Evolutionary conservation across 1,140 invertebrate species (phyloP).

Genomic region (Drosophila quadrilineata): DNA sequence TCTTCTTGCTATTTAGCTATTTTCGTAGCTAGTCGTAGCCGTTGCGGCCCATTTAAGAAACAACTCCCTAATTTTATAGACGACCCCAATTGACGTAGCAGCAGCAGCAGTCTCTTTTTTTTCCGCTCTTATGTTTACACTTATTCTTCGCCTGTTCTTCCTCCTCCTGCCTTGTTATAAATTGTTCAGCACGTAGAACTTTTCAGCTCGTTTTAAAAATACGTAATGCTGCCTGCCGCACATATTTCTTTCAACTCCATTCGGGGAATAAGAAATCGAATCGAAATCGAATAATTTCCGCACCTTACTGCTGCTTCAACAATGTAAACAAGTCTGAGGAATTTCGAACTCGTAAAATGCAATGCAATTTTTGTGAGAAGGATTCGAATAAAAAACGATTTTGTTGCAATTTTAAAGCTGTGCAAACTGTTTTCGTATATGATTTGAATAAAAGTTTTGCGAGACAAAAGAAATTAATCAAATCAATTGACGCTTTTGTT

Average conservation of each 20-base stretch:
- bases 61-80: conserved; percentile 39
- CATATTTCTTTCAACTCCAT: conserved; percentile 63
- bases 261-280: conserved; percentile 11
- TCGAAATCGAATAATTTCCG: background rate
- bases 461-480: too few species aligned
- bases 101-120: conserved; percentile 2
- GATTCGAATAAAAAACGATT: too few species aligned
- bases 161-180: conserved; percentile 7
- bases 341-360: too few species aligned
- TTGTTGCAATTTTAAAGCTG: too few species aligned
- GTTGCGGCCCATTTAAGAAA: conserved; percentile 17
- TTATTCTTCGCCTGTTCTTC: conserved; percentile 10
- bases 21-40: conserved; percentile 22
- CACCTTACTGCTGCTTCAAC: background rate
- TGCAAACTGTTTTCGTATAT: too few species aligned
- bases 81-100: conserved; percentile 23
- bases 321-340: conserved; percentile 20
- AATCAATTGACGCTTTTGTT: conserved; percentile 31
- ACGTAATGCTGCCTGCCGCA: conserved; percentile 23
- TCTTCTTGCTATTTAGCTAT: conserved; percentile 7
- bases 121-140: conserved; percentile 20
- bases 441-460: too few species aligned
- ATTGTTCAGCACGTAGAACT: background rate
- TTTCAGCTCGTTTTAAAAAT: conserved; percentile 11
- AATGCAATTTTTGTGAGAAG: too few species aligned